Evolutionary conservation across 53 echinoderm and acorn worm genomes (phyloP), one percentile per base, ranked within the genome.

Genomic region (Crossaster papposus): DNA sequence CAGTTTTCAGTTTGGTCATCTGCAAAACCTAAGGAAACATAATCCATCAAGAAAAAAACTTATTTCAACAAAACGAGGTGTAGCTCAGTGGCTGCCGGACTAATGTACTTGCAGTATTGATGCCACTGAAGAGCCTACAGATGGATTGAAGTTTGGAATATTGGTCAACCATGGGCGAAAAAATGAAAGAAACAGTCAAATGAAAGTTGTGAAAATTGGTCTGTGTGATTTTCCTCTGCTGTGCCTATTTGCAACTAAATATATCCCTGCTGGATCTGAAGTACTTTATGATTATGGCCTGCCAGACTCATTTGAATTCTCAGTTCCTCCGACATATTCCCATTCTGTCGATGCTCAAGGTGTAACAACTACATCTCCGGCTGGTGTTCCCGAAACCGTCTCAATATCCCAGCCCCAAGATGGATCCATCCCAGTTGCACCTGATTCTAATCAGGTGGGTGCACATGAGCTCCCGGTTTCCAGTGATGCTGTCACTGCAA

Each of bases 41-140:
- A n/a, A n/a, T n/a, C n/a, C n/a, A n/a, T n/a, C n/a, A n/a, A n/a
- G n/a, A n/a, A n/a, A n/a, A n/a, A n/a, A n/a, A n/a, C n/a, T n/a
- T n/a, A n/a, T n/a, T n/a, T n/a, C n/a, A n/a, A n/a, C n/a, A n/a
- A n/a, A n/a, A n/a, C n/a, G n/a, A n/a, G n/a, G n/a, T n/a, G n/a
- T n/a, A n/a, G n/a, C n/a, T n/a, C n/a, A n/a, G n/a, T n/a, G n/a
- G n/a, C n/a, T n/a, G n/a, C n/a, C n/a, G n/a, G n/a, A n/a, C n/a
- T n/a, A n/a, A n/a, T n/a, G n/a, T n/a, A n/a, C 22, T 58, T 58
- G 15, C 38, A 77, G 77, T 77, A 77, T 37, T 15, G 44, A 77
- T 77, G 77, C 77, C 13, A 77, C 77, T 14, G 37, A 77, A 77
- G 77, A 77, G 23, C 77, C 77, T 18, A 77, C 13, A 2, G 36